Evolutionary conservation across 2,888 invertebrate genomes (phyloP), one percentile per base, ranked within the genome.

Genomic region (Odiellus spinosus): DNA sequence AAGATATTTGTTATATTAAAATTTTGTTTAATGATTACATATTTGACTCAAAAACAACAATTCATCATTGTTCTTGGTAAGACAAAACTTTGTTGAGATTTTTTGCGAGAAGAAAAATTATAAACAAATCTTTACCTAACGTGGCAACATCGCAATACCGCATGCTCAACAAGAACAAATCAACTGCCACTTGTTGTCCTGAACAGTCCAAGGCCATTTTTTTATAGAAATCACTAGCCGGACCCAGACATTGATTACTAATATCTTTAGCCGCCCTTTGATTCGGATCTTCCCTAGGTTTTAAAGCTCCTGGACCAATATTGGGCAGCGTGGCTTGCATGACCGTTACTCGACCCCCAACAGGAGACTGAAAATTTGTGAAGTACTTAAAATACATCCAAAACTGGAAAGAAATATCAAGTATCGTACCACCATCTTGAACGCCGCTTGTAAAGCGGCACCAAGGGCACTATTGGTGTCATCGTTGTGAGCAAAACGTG

Each of bases 151-250:
- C 98, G 41, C 83, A 77, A 67, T 93, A 95, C 64, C 90, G 87
- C 43, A 83, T 79, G 67, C 87, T 91, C 50, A 98, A 70, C 53
- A 95, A 69, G 71, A 98, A 98, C 60, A 98, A 65, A 68, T 99
- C 98, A 2, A 96, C 86, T 5, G 91, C 87, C 44, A 95, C 78
- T 66, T 96, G 95, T 60, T 88, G 90, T 1, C 86, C 90, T 57
- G 90, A 91, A 67, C 95, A 96, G 65, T 98, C 95, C 42, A 98
- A 67, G 0, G 98, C 91, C 32, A 91, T 69, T 41, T 90, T 80
- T 70, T 98, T 98, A 71, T 91, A 91, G 71, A 95, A 99, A 67
- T 98, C 98, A 1, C 87, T 95, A 2, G 88, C 87, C 0, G 98
- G 95, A 66, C 85, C 88, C 53, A 95, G 68, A 63, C 6, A 10